Conservation (phyloP, 1,140 invertebrate species). For the Euglossa dilemma region DNA sequence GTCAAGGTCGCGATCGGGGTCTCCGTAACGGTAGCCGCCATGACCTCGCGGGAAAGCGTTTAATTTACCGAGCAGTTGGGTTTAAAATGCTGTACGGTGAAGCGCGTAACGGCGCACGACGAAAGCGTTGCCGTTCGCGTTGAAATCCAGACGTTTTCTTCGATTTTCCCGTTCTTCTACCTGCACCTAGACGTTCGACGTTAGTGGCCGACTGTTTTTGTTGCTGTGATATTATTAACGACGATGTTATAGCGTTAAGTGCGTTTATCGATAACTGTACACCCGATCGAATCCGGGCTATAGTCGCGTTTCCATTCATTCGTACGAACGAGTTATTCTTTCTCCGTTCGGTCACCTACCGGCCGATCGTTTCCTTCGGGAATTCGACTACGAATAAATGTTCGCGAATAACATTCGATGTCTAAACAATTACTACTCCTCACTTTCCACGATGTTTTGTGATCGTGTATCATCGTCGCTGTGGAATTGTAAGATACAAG, state of each 20-base stretch:
- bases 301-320: neutral
- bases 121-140: slow-evolving; percentile 23
- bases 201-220: slow-evolving; percentile 68
- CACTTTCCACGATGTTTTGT: slow-evolving; percentile 56
- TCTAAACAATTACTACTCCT: slow-evolving; percentile 12
- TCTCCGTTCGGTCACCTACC: neutral
- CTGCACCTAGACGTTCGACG: slow-evolving; percentile 41
- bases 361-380: neutral
- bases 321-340: neutral
- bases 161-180: slow-evolving; percentile 2
- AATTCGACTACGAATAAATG: slow-evolving; percentile 13
- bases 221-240: slow-evolving; percentile 66
- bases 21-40: no score
- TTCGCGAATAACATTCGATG: slow-evolving; percentile 45
- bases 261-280: slow-evolving; percentile 23
- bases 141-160: slow-evolving; percentile 6
- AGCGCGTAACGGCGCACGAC: no score
- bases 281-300: neutral
- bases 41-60: no score
- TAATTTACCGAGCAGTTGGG: no score
- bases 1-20: no score
- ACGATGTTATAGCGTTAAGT: slow-evolving; percentile 53
- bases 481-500: slow-evolving; percentile 65
- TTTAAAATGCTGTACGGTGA: no score
- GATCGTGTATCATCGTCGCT: slow-evolving; percentile 62